phyloP scores from a whole-genome alignment of 2,797 vertebrate genomes.

The Nyctibius grandis region DNA sequence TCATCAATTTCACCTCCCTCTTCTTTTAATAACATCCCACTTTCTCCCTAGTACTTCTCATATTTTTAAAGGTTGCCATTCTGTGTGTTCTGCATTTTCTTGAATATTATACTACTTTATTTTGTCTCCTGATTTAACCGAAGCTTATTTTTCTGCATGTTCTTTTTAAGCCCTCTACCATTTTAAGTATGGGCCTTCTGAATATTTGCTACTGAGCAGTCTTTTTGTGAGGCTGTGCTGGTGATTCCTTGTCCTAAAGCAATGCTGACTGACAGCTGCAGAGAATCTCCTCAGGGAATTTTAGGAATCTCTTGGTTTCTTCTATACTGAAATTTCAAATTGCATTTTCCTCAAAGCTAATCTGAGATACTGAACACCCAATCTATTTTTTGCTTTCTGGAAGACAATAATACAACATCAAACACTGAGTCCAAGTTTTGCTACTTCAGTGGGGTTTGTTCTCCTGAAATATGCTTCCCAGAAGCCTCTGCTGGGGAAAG shows the following conservation, averaged over 20 bases:
- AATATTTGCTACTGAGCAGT: neutral
- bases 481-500: neutral
- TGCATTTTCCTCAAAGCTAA: neutral
- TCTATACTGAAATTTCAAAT: neutral
- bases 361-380: neutral
- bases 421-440: neutral
- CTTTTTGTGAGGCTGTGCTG: neutral
- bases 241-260: neutral
- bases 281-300: neutral
- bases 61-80: neutral
- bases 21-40: slow-evolving; percentile 2
- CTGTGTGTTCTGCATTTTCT: neutral
- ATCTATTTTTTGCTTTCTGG: neutral
- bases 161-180: neutral
- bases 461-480: neutral
- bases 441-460: neutral
- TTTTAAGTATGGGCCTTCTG: neutral
- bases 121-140: neutral
- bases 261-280: neutral
- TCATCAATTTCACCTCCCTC: slow-evolving; percentile 17
- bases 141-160: neutral
- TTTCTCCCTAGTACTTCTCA: neutral
- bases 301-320: neutral
- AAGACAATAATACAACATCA: neutral
- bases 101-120: neutral